A percentile compares a stretch with the other conserved stretches of the same genome.
Conservation (phyloP, 2,113 vertebrate genomes). For the Puffinus mauretanicus region DNA sequence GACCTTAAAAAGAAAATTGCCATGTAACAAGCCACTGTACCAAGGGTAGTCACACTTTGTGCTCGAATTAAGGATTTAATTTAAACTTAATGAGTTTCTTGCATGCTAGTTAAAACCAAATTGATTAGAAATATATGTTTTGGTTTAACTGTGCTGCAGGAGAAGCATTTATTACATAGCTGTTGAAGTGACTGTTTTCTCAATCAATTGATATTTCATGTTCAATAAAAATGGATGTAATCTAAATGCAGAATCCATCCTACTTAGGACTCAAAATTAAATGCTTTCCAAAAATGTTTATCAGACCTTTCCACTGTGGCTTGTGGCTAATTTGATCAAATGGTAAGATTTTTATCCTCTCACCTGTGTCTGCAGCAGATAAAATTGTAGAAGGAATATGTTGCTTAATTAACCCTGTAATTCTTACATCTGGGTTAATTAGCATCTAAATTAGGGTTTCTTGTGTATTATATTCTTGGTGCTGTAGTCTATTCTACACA, state of each 20-base stretch:
- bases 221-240: constrained; percentile 24
- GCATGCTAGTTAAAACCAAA: constrained; percentile 11
- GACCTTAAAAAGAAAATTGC: neutral
- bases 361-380: constrained; percentile 50
- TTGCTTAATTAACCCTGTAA: constrained; percentile 70
- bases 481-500: neutral
- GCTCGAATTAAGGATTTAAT: constrained; percentile 36
- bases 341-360: constrained; percentile 8
- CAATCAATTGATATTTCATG: constrained; percentile 1
- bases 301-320: neutral
- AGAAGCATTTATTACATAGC: constrained; percentile 22
- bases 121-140: constrained; percentile 38
- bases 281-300: constrained; percentile 2
- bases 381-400: constrained; percentile 47
- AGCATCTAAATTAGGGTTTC: constrained; percentile 66
- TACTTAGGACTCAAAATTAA: neutral
- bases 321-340: constrained; percentile 60
- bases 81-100: constrained; percentile 36
- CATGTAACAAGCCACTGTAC: neutral
- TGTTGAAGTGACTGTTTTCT: neutral
- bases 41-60: neutral
- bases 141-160: constrained; percentile 11
- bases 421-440: constrained; percentile 67
- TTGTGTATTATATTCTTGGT: neutral
- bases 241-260: neutral